Evolutionary conservation across 2,113 vertebrate species (phyloP), one percentile per base, ranked within the genome.

Genomic region (Colossoma macropomum): DNA sequence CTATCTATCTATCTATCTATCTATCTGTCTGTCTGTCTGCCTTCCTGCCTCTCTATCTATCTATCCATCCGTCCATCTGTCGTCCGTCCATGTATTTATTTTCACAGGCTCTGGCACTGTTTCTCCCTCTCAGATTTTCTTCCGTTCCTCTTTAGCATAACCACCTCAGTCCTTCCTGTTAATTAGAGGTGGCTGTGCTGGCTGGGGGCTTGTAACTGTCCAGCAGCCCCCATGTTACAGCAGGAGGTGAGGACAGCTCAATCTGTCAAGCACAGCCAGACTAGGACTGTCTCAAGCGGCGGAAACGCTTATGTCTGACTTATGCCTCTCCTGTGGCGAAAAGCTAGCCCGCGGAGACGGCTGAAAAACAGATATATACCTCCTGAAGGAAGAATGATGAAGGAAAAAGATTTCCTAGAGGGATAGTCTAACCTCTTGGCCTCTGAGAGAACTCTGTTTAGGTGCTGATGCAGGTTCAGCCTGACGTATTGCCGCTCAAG

Each of bases 271-370:
- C 30, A 45, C 17, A 23, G 71, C 19, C 32, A 23, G 38, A 21
- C 54, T 28, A 27, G 54, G 27, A 16, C 27, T 4, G 66, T 60
- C 65, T 74, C 75, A 8, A 48, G 45, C 27, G 19, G 48, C 30
- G 75, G 45, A 73, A 83, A 66, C 78, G 63, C 80, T 91, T 84
- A 84, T 79, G 86, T 71, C 78, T 82, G 50, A 86, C 45, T 82
- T 23, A 90, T 88, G 76, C 86, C 85, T 80, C 66, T 74, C 65
- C 87, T 75, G 75, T 73, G 73, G 77, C 70, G 28, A 84, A 84
- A 83, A 83, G 38, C 15, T 34, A 50, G 52, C 65, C 68, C 27
- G 73, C 28, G 32, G 77, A 71, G 28, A 75, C 16, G 80, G 28
- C 0, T 5, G 7, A 38, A 75, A 77, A 87, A 13, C 56, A 45